Base-by-base conservation (phyloP, 2,113 vertebrate genomes). In the Mellivora capensis region DNA sequence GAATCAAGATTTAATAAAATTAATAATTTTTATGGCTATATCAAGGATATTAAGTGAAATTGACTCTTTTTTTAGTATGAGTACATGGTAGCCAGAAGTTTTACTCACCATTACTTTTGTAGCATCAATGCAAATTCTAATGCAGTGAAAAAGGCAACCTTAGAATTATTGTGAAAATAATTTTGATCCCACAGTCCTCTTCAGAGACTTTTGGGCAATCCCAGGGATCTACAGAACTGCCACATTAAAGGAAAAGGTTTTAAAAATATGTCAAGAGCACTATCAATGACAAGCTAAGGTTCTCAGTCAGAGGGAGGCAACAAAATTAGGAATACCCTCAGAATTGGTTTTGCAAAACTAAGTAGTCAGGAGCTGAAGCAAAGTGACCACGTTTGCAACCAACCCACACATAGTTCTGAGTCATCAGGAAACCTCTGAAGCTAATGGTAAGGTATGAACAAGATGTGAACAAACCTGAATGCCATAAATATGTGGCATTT, bases 201-300 rank as follows among this genome's bases (percentile, higher is more conserved):
- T 57, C 23, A 87, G 29, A 72, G 23, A 7, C 31, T 61, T 39
- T 67, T 79, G 15, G 69, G 42, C 89, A 93, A 34, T 17, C 29
- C 11, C 49, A 49, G 25, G 25, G n/a, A 23, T 77, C 44, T 49
- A 79, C 0, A 77, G 54, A 97, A 64, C 10, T 27, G 23, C 8
- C 81, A 37, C 49, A 52, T 81, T 84, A 85, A 96, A 96, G 3
- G 39, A 25, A 57, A 92, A 96, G 18, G 25, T 71, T 90, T 96
- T 91, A 89, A 80, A 15, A 76, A 14, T 87, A 72, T 23, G 54
- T 61, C 71, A 88, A 91, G 88, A 88, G 7, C 44, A 79, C 29
- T 10, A 17, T 67, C 72, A 59, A 10, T 29, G 88, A 89, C 8
- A 74, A 64, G 34, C 29, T 79, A 87, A 82, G 25, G 67, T 59